phyloP scores from a whole-genome alignment of 2,888 invertebrate species.

The Cistogaster globosa region DNA sequence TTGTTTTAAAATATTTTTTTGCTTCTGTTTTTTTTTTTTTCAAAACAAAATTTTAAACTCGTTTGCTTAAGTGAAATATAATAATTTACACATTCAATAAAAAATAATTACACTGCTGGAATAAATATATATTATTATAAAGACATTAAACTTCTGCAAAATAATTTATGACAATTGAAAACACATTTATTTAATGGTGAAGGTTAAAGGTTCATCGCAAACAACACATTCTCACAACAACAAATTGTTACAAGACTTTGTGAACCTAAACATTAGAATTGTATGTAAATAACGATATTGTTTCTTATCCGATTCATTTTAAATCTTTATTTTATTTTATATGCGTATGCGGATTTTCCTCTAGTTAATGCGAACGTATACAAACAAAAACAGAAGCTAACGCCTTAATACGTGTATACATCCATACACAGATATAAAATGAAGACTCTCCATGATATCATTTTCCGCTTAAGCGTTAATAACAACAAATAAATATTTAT shows the following conservation, averaged over 20 bases:
- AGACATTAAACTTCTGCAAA: constrained; percentile 17
- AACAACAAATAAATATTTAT: constrained; percentile 40
- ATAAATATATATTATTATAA: no score
- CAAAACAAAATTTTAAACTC: no score
- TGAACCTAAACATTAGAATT: no score
- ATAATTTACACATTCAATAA: no score
- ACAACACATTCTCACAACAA: background rate
- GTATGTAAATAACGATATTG: background rate
- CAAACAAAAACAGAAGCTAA: constrained; percentile 1
- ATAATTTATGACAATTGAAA: constrained; percentile 68
- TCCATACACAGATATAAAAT: background rate
- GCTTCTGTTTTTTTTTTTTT: no score
- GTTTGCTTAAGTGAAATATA: no score
- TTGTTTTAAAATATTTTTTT: no score
- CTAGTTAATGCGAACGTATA: constrained; percentile 47
- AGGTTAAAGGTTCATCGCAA: constrained; percentile 58
- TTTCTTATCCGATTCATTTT: background rate
- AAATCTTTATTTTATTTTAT: constrained; percentile 14
- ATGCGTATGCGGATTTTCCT: constrained; percentile 55
- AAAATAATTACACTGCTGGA: no score
- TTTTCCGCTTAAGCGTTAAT: constrained; percentile 3
- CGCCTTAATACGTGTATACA: background rate
- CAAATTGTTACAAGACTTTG: constrained; percentile 6
- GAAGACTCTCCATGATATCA: constrained; percentile 21
- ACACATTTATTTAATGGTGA: constrained; percentile 51